Conservation (phyloP, 1,140 invertebrate genomes). For the Dendrolimus kikuchii region DNA sequence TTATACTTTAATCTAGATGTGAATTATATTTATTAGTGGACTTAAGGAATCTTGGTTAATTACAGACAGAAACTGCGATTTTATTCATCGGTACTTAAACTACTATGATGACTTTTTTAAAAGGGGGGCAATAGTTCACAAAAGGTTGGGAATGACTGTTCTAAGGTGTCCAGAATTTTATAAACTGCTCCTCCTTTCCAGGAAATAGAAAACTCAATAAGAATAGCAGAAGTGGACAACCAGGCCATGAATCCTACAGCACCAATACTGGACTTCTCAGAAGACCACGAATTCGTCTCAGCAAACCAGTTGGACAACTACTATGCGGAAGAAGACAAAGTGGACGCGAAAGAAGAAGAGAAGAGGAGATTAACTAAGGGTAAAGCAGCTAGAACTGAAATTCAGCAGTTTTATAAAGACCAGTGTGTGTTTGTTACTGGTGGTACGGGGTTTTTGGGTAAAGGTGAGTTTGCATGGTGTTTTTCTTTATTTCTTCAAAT, state of each 20-base stretch:
- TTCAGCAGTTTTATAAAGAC: constrained; percentile 76
- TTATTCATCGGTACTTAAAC: too few species aligned
- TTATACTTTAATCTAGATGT: too few species aligned
- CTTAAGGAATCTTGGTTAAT: too few species aligned
- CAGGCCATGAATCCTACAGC: constrained; percentile 53
- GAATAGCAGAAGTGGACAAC: constrained; percentile 41
- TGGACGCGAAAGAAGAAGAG: constrained; percentile 48
- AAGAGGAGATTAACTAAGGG: constrained; percentile 50
- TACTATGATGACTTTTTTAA: too few species aligned
- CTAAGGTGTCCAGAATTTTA: too few species aligned
- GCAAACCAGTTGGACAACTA: constrained; percentile 51
- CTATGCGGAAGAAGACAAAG: constrained; percentile 48
- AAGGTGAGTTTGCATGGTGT: constrained; percentile 68
- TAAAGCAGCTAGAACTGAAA: constrained; percentile 51
- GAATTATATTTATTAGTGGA: too few species aligned
- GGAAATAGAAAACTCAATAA: constrained; percentile 50
- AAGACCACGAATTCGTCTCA: constrained; percentile 61
- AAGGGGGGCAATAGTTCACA: too few species aligned
- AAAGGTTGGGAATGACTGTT: too few species aligned
- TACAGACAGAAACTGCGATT: too few species aligned
- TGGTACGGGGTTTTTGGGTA: constrained; percentile 87
- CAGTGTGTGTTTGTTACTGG: constrained; percentile 79
- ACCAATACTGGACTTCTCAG: constrained; percentile 52
- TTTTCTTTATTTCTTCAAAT: constrained; percentile 9
- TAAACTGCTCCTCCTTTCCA: constrained; percentile 7